phyloP scores from a whole-genome alignment of 2,888 invertebrate species.

The Kuschelorhynchus macadamiae region DNA sequence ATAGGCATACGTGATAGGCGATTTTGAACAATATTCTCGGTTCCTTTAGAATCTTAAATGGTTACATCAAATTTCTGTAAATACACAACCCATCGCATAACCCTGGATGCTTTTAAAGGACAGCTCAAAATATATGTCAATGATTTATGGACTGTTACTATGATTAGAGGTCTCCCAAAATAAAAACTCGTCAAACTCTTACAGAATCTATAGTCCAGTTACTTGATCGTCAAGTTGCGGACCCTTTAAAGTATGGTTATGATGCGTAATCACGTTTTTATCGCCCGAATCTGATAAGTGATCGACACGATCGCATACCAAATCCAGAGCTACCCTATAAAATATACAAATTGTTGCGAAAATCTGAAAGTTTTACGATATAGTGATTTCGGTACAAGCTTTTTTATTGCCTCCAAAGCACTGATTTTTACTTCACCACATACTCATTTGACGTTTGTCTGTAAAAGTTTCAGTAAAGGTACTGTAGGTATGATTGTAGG shows the following conservation, averaged over 20 bases:
- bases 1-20: too few relatives aligned
- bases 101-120: too few relatives aligned
- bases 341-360: slow-evolving; percentile 4
- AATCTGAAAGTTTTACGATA: slow-evolving; percentile 40
- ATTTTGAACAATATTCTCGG: too few relatives aligned
- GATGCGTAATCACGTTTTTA: slow-evolving; percentile 37
- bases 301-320: slow-evolving; percentile 11
- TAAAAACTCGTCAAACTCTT: slow-evolving; percentile 34
- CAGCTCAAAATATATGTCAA: too few relatives aligned
- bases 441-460: slow-evolving; percentile 33
- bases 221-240: slow-evolving; percentile 8
- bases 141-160: slow-evolving; percentile 46
- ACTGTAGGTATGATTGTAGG: too few relatives aligned
- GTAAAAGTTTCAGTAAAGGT: slow-evolving; percentile 27
- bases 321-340: not conserved
- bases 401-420: slow-evolving; percentile 17
- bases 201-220: slow-evolving; percentile 36
- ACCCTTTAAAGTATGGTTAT: slow-evolving; percentile 35
- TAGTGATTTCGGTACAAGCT: slow-evolving; percentile 17
- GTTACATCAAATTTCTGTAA: too few relatives aligned
- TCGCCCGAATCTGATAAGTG: slow-evolving; percentile 17
- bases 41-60: too few relatives aligned
- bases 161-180: slow-evolving; percentile 28
- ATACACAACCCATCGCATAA: too few relatives aligned
- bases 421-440: slow-evolving; percentile 13